Base-by-base conservation (phyloP, 30 jellyfish, hydroid and myxozoan genomes). In the Calvadosia cruxmelitensis region DNA sequence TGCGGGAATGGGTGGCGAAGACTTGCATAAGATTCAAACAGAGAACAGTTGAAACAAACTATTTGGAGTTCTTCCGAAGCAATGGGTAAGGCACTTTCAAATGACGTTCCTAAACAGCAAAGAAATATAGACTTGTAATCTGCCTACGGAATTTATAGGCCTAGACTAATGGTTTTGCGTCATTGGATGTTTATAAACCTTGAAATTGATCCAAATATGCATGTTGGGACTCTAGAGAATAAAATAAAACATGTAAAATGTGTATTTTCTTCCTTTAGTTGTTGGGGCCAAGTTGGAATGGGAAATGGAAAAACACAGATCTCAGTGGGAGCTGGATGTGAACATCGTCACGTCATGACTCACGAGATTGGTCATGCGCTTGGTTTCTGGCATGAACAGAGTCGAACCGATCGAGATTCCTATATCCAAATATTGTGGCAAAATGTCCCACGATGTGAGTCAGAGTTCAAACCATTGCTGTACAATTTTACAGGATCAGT, bases 241-340 rank as follows among this genome's bases (percentile, higher is more conserved):
- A n/a, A n/a, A n/a, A n/a, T n/a, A n/a, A n/a, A n/a, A n/a, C n/a
- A n/a, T n/a, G n/a, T n/a, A n/a, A n/a, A n/a, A n/a, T n/a, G n/a
- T n/a, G n/a, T n/a, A n/a, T n/a, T n/a, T 49, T 49, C n/a, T 49
- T 49, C 15, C n/a, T 15, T 10, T 51, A 86, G 96, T 49, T 86
- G 96, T 71, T 79, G 96, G 94, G 96, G 96, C n/a, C 69, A 79
- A 30, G 94, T 86, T 31, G 96, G 96, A 3, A 82, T 74, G 88
- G 63, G 72, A 52, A 72, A 79, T 7, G 92, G 95, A 5, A 81
- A 73, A 25, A 78, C 85, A 71, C 48, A 52, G 34, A 86, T 86
- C 32, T 86, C 96, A 0, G 92, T 86, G 15, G 96, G 96, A 2
- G 51, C 66, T 71, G 86, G 82, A 26, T 86, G 96, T 48, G 96